Percentiles rank a stretch among this genome's conserved stretches.
Evolutionary conservation across 1,140 invertebrate genomes (phyloP).

Genomic region (Trichomalopsis sarcophagae): DNA sequence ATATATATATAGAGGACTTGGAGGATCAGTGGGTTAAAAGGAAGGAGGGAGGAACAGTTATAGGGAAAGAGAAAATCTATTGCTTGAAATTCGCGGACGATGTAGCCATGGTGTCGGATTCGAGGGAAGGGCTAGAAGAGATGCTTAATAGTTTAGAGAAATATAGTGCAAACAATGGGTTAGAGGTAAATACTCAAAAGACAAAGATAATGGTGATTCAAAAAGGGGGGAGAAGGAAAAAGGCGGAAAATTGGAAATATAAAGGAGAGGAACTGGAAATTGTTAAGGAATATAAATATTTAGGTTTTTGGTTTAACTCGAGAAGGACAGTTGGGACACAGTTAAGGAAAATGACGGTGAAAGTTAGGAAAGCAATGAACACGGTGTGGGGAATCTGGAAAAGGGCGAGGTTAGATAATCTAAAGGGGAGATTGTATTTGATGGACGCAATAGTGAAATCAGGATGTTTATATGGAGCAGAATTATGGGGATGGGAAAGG

Average conservation of each 20-base stretch:
- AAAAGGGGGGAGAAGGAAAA: slow-evolving; percentile 31
- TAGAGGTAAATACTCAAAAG: slow-evolving; percentile 32
- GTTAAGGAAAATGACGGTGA: slow-evolving; percentile 23
- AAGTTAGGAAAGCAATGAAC: slow-evolving; percentile 9
- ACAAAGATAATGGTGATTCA: slow-evolving; percentile 48
- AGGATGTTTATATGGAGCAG: slow-evolving; percentile 40
- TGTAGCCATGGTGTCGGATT: slow-evolving; percentile 17
- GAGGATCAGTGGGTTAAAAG: slow-evolving; percentile 16
- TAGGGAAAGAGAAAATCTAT: slow-evolving; percentile 34
- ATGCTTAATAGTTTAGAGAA: slow-evolving; percentile 40
- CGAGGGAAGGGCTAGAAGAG: slow-evolving; percentile 6
- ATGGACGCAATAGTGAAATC: slow-evolving; percentile 34
- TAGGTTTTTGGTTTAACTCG: slow-evolving; percentile 22
- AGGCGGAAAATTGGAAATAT: slow-evolving; percentile 36
- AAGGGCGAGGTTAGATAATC: slow-evolving; percentile 1
- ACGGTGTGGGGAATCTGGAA: slow-evolving; percentile 28
- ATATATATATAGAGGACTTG: slow-evolving; percentile 48
- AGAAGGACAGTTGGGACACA: neutral
- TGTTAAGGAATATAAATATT: slow-evolving; percentile 42
- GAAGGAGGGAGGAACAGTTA: slow-evolving; percentile 30
- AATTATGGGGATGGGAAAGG: slow-evolving; percentile 49
- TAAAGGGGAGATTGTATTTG: slow-evolving; percentile 37
- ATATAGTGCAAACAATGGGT: slow-evolving; percentile 29
- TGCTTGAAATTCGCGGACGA: slow-evolving; percentile 43
- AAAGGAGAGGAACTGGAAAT: slow-evolving; percentile 32